Evolutionary conservation across 2,888 invertebrate species (phyloP).

Genomic region (Quadroppia sp.): DNA sequence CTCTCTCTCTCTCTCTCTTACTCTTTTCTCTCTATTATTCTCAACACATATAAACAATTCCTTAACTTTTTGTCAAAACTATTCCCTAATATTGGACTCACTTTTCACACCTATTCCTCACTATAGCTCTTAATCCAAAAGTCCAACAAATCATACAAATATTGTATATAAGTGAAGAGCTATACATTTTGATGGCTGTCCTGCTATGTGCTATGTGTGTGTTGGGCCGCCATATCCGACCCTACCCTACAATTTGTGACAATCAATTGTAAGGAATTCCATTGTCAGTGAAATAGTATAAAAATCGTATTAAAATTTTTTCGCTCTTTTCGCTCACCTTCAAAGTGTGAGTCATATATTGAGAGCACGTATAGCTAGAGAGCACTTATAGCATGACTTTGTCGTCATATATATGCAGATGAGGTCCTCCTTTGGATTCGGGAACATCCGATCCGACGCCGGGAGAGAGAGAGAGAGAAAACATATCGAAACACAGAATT

Average conservation of each 20-base stretch:
- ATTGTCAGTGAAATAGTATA: conserved; percentile 11
- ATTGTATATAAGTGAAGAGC: not conserved
- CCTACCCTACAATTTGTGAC: conserved; percentile 22
- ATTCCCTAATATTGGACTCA: not conserved
- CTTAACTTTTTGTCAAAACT: not conserved
- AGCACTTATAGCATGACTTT: conserved; percentile 27
- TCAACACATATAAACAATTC: not conserved
- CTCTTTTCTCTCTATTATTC: not conserved
- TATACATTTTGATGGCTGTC: not conserved
- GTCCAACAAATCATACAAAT: conserved; percentile 25
- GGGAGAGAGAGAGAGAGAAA: not conserved
- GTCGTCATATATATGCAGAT: not conserved
- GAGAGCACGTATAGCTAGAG: not conserved
- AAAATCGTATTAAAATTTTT: conserved; percentile 35
- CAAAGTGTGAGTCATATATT: not conserved
- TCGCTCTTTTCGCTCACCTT: conserved; percentile 15
- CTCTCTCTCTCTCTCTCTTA: not conserved
- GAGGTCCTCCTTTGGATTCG: not conserved
- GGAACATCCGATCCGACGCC: not conserved
- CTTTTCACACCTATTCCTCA: conserved; percentile 27
- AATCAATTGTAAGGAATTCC: conserved; percentile 23
- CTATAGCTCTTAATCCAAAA: conserved; percentile 15
- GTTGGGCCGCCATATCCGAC: conserved; percentile 19
- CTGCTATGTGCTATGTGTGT: not conserved
- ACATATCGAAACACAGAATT: not conserved